Base-by-base conservation (phyloP, 1,140 invertebrate genomes). In the Aphaenogaster rudis region DNA sequence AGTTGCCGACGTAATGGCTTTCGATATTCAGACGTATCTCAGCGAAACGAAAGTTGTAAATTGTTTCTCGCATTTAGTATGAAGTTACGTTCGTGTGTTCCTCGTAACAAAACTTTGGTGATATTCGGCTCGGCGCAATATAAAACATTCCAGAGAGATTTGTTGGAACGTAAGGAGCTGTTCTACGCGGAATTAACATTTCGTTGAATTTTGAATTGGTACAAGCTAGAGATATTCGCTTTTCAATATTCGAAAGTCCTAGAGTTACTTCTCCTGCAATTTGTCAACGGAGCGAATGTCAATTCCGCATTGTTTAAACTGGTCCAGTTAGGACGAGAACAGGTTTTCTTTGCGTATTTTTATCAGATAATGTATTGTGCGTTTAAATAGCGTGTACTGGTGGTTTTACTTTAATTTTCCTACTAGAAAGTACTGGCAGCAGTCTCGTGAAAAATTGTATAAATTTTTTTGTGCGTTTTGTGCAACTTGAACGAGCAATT, bases 101-200 rank as follows among this genome's bases (percentile, higher is more conserved):
- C 17, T 64, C 28, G 52, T 74, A 54, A 78, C 17, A n/a, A 42
- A 84, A 61, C 80, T 74, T 48, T 39, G 4, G 54, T 84, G 42
- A 84, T 84, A 82, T 61, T 61, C 17, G 42, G 4, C 15, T 81
- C 50, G 21, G 21, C 39, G 28, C 42, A 33, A 76, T 52, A 52
- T 48, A 48, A 66, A 74, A 72, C 80, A 84, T 84, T 84, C 80
- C 80, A 84, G 42, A 36, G 50, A 84, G 69, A 74, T 50, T 84
- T 76, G 50, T 76, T 36, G 39, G 45, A 28, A 36, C 39, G 13
- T 45, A 74, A 67, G 13, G 17, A 42, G 57, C 15, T 17, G 61
- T 21, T 17, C 15, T 59, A 15, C 7, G 28, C 54, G 28, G 28
- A 72, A 84, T 74, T 61, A n/a, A 63, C 21, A 61, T 48, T 39